Base-by-base conservation (phyloP, 2,888 invertebrate genomes). In the Platycnemis pennipes region DNA sequence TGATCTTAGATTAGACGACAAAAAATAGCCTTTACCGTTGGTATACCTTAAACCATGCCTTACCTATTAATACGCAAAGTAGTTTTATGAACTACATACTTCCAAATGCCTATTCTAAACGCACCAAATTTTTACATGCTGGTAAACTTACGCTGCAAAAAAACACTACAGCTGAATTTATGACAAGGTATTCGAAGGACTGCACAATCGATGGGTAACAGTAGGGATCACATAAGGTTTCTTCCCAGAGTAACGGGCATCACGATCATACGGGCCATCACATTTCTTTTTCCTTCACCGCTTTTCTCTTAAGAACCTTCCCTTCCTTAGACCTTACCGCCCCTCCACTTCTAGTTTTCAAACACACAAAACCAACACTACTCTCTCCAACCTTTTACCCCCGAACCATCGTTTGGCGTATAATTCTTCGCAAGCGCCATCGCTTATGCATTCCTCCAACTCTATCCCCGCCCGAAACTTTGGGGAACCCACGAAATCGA, bases 381-480 rank as follows among this genome's bases (percentile, higher is more conserved):
- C 26, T 13, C 11, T 13, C 77, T n/a, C 77, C 37, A 1, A 37
- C 31, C 87, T 87, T 87, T 46, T 87, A 53, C 42, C 89, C 42
- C 89, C 37, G 56, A 89, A 44, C 89, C 89, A 89, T 89, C 89
- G 89, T 56, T 63, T 56, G 56, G 56, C 89, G 56, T 49, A 89
- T 89, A 89, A 89, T 89, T 89, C 53, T 89, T 89, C 89, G 31
- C 53, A 37, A 89, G 49, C 89, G 63, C 77, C 91, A 44, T 69
- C 91, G 63, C 69, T 91, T 91, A 63, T 91, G 44, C 91, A 63
- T 63, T 91, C 91, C 26, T n/a, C 63, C 63, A 26, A 63, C 88
- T 37, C 88, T 31, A 77, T 77, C 11, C 26, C 31, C 77, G 37
- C 77, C 77, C 37, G 2, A 37, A 77, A 37, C 77, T 77, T 37